Evolutionary conservation across 2,888 invertebrate genomes (phyloP), one percentile per base, ranked within the genome.

Genomic region (Desoria tigrina): DNA sequence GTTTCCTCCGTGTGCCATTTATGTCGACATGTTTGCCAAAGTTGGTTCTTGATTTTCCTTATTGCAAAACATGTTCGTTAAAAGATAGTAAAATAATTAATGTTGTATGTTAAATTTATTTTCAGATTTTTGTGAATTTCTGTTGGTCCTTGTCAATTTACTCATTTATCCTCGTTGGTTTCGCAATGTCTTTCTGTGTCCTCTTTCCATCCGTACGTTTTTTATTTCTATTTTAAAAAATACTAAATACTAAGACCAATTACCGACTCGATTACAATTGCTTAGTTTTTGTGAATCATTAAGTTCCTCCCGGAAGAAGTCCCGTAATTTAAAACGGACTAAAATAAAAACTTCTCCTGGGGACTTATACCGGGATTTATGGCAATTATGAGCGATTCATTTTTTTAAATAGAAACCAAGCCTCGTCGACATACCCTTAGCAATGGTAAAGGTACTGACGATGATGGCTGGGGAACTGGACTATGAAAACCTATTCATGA

Each of bases 391-490:
- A 7, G n/a, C n/a, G n/a, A n/a, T n/a, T n/a, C n/a, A n/a, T n/a
- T n/a, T n/a, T n/a, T n/a, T n/a, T n/a, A n/a, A n/a, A 45, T 23
- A 71, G 71, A 64, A 62, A 54, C 68, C 71, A 9, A 28, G 23
- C n/a, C 9, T 66, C 11, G 26, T 60, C n/a, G 64, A 69, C 32
- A 27, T 73, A 37, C 73, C 73, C 2, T 42, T 73, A 2, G 65
- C 69, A 24, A 16, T 70, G 7, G 56, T 73, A 2, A 65, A 60
- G 59, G 63, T 73, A 1, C 18, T 73, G 14, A 67, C 69, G 18
- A 73, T 73, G 73, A 67, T 73, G 51, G 51, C 65, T 16, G 73
- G 73, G 6, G 73, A 71, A 42, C 21, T 73, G 51, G 66, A 73
- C 42, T 71, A 69, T 42, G 69, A 66, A 21, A 42, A 28, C 9